Conservation (phyloP, 1,140 invertebrate species). For the Drosophila mayri region DNA sequence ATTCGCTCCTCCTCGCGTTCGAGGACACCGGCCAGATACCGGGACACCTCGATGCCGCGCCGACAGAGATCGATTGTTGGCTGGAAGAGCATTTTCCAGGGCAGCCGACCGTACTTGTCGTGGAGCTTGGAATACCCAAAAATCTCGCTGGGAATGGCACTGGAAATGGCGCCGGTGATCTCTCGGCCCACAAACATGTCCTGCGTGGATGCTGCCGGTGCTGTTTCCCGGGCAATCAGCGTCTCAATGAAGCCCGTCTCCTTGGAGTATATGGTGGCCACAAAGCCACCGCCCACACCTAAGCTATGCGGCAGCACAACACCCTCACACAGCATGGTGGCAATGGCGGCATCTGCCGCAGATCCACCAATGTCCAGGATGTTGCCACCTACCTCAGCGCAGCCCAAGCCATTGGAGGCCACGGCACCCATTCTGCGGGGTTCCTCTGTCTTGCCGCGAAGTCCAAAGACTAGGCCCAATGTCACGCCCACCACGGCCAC, state of each 20-base stretch:
- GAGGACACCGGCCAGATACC: conserved; percentile 89
- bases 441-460: conserved; percentile 32
- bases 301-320: conserved; percentile 94
- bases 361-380: conserved; percentile 92
- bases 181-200: conserved; percentile 89
- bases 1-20: conserved; percentile 87
- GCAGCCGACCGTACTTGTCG: conserved; percentile 90
- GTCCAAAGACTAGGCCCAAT: conserved; percentile 66
- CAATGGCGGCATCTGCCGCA: conserved; percentile 95
- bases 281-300: conserved; percentile 94
- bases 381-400: conserved; percentile 89
- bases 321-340: conserved; percentile 94
- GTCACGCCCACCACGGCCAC: conserved; percentile 56
- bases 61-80: conserved; percentile 92
- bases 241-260: conserved; percentile 87
- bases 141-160: conserved; percentile 96
- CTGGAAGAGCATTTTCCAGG: conserved; percentile 92
- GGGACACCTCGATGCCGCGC: conserved; percentile 89
- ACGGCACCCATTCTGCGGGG: conserved; percentile 87
- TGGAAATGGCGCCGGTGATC: conserved; percentile 88
- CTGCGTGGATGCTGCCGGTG: conserved; percentile 88
- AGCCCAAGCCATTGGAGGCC: conserved; percentile 91
- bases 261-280: conserved; percentile 92
- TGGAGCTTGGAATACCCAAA: conserved; percentile 94
- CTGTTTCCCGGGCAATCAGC: conserved; percentile 93